phyloP scores from a whole-genome alignment of 2,888 invertebrate genomes.

The Mayetiola destructor region DNA sequence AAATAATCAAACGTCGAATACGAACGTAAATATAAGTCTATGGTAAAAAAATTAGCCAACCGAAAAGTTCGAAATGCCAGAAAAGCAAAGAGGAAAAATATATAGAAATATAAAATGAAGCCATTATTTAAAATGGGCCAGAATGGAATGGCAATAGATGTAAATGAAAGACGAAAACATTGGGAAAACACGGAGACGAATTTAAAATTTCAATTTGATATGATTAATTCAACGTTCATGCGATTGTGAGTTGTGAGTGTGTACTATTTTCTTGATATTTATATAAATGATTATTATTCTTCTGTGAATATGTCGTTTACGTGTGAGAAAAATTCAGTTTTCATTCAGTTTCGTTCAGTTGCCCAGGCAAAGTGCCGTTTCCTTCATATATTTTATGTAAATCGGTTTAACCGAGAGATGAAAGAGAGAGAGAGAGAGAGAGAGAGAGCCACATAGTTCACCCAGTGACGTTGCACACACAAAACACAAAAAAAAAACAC shows the following conservation, averaged over 20 bases:
- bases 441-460: no score
- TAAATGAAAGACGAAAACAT: neutral
- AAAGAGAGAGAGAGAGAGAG: no score
- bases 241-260: neutral
- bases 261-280: neutral
- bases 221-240: conserved; percentile 6
- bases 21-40: neutral
- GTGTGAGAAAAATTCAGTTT: conserved; percentile 12
- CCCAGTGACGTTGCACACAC: no score
- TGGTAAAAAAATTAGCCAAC: conserved; percentile 5
- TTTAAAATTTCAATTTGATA: conserved; percentile 3
- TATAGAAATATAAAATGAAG: neutral
- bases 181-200: neutral
- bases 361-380: conserved; percentile 2
- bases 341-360: conserved; percentile 6
- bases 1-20: conserved; percentile 1
- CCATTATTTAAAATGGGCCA: no score
- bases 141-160: neutral
- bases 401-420: no score
- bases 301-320: neutral
- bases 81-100: neutral
- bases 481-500: no score
- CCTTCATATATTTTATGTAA: conserved; percentile 7
- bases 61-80: neutral
- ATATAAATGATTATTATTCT: neutral